Percentiles rank a stretch among this genome's conserved stretches.
Conservation (phyloP, 2,888 invertebrate genomes). For the Apodemia mormo region DNA sequence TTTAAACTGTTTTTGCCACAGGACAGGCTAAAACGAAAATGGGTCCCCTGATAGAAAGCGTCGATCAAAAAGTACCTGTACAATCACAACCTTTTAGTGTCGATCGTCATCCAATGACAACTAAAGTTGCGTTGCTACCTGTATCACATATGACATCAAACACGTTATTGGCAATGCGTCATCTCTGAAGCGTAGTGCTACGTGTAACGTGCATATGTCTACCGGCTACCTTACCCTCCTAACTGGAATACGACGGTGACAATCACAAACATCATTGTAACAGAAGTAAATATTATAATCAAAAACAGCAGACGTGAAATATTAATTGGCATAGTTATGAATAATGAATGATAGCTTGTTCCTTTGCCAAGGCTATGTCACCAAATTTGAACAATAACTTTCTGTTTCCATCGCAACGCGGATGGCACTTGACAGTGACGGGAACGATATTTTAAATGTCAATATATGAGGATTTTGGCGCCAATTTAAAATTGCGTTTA, state of each 20-base stretch:
- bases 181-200: no score
- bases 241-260: background rate
- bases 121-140: no score
- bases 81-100: no score
- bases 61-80: no score
- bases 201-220: background rate
- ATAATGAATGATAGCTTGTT: constrained; percentile 2
- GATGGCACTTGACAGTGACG: constrained; percentile 15
- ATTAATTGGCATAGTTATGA: constrained; percentile 13
- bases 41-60: no score
- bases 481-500: background rate
- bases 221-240: background rate
- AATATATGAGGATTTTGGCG: background rate
- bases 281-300: background rate
- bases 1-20: no score
- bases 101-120: no score
- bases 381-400: constrained; percentile 6
- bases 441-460: background rate
- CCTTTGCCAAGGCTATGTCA: constrained; percentile 22
- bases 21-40: no score
- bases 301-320: background rate
- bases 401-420: constrained; percentile 32
- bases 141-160: no score
- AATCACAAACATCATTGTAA: background rate
- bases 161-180: no score